Base-by-base conservation (phyloP, 2,888 invertebrate species). In the Trachelus stipa region DNA sequence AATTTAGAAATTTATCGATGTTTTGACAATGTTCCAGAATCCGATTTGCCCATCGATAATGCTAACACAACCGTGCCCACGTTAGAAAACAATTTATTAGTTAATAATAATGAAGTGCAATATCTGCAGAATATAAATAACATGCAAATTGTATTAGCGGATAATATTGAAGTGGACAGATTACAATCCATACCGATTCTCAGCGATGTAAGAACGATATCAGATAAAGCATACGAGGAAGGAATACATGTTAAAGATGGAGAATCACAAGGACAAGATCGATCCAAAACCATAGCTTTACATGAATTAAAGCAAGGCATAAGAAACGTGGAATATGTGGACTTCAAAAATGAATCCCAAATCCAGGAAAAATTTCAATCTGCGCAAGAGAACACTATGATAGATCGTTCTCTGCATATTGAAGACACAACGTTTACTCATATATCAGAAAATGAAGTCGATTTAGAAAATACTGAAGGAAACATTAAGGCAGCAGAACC, bases 171-270 rank as follows among this genome's bases (percentile, higher is more conserved):
- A 33, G 30, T 75, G 12, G 69, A 31, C 4, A 71, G 73, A n/a
- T 40, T 75, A 69, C 30, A 69, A 12, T 35, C 76, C n/a, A 34
- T 76, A 23, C 75, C 78, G 11, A 69, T 75, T 69, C 40, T 76
- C 6, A 79, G 75, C 34, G 80, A 80, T 35, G 77, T 76, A 12
- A 80, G 74, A 69, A n/a, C 34, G 9, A 76, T 76, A 69, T 31
- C n/a, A 35, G 40, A 71, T 23, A 78, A 78, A 73, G 68, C 74
- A 3, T 31, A 75, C 23, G 79, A 69, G 15, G 40, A 69, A 35
- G 73, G 75, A 56, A 69, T 40, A 33, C 69, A 34, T 31, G 68
- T 40, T 15, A 71, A 12, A 31, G 73, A 76, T 35, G 34, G 34
- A 30, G 71, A 71, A 31, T 12, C 31, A 15, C 56, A 56, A 56